Conservation (phyloP, 2,113 vertebrate species). For the Opisthocomus hoazin region DNA sequence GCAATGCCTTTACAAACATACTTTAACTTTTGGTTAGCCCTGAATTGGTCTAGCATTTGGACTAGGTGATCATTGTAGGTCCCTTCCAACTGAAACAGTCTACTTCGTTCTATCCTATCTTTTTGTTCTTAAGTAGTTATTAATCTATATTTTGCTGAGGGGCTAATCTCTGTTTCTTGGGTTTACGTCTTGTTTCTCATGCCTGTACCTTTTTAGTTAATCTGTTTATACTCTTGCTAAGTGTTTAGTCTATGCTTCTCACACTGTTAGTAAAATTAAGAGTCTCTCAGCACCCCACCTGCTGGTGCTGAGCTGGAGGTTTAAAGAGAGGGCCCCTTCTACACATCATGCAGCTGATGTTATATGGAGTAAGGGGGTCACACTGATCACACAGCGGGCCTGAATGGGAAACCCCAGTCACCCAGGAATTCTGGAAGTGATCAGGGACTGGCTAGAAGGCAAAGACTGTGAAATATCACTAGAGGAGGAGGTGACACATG, state of each 20-base stretch:
- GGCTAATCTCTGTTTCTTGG: background rate
- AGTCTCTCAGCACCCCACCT: no score
- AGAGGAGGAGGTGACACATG: no score
- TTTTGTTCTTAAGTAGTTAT: background rate
- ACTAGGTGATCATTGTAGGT: background rate
- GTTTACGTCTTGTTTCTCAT: background rate
- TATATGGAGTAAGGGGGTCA: no score
- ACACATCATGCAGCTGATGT: no score
- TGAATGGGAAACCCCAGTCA: no score
- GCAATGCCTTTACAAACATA: background rate
- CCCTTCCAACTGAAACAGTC: background rate
- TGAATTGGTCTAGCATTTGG: background rate
- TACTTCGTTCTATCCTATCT: background rate
- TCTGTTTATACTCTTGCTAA: background rate
- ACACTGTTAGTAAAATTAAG: background rate
- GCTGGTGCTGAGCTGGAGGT: no score
- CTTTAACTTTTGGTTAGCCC: background rate
- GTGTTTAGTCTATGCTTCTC: background rate
- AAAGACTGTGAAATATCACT: no score
- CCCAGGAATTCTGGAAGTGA: no score
- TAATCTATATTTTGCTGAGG: background rate
- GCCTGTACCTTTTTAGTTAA: background rate
- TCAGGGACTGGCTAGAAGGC: no score
- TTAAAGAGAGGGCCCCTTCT: no score
- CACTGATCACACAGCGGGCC: no score